phyloP scores from a whole-genome alignment of 2,888 invertebrate species.

The Arenicola marina region DNA sequence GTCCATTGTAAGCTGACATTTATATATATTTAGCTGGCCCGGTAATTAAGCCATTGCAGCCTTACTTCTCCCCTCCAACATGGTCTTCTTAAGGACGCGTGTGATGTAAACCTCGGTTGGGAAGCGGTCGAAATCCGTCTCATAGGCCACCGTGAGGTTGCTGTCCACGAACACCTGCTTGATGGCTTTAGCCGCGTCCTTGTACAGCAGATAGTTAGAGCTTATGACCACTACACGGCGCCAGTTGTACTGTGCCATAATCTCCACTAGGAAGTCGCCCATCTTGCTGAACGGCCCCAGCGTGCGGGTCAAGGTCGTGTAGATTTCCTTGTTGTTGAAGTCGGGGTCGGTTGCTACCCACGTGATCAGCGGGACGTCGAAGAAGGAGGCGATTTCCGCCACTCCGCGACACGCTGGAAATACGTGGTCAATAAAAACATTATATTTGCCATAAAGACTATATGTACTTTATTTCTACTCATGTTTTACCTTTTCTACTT shows the following conservation, averaged over 20 bases:
- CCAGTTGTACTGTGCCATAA: conserved; percentile 35
- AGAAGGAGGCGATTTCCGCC: conserved; percentile 36
- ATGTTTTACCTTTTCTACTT: too few species aligned
- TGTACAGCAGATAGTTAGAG: conserved; percentile 27
- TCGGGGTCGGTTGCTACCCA: conserved; percentile 38
- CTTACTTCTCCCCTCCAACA: conserved; percentile 29
- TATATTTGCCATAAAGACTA: too few species aligned
- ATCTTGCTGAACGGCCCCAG: conserved; percentile 35
- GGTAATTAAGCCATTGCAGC: not conserved
- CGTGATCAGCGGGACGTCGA: conserved; percentile 39
- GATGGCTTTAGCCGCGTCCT: conserved; percentile 26
- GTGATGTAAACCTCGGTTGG: conserved; percentile 16
- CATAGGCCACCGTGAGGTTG: conserved; percentile 29
- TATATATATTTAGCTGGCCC: not conserved
- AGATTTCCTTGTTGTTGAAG: conserved; percentile 29
- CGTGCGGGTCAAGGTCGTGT: conserved; percentile 32
- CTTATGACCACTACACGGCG: conserved; percentile 39
- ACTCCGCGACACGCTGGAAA: conserved; percentile 32
- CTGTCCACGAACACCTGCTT: conserved; percentile 21
- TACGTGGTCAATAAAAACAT: not conserved
- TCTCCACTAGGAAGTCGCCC: conserved; percentile 23
- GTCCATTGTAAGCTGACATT: not conserved
- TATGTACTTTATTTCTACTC: too few species aligned
- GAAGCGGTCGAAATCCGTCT: conserved; percentile 11
- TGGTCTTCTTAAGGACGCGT: conserved; percentile 16